Conservation (phyloP, 2,888 invertebrate genomes). For the Hirtodrosophila histrioides region DNA sequence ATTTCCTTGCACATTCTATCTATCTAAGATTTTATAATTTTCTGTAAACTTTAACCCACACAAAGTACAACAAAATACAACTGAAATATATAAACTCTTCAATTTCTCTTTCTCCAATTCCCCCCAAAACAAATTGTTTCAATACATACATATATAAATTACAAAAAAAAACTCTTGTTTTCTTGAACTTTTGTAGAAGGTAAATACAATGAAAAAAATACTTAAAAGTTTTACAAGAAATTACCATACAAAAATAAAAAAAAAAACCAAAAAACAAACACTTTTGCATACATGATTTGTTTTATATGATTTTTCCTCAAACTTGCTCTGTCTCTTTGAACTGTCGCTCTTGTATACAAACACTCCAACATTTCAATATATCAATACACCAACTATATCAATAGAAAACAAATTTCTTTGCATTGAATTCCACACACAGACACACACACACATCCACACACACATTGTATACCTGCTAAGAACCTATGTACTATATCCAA, state of each 20-base stretch:
- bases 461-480: conserved; percentile 19
- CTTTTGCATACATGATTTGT: conserved; percentile 61
- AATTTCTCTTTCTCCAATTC: conserved; percentile 80
- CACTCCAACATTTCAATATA: conserved; percentile 34
- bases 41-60: conserved; percentile 34
- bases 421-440: conserved; percentile 35
- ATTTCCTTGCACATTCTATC: conserved; percentile 44
- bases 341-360: conserved; percentile 66
- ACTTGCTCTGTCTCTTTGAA: conserved; percentile 62
- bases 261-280: conserved; percentile 41
- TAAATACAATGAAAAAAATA: conserved; percentile 80
- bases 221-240: conserved; percentile 56
- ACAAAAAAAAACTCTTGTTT: conserved; percentile 77
- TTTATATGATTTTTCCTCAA: conserved; percentile 39
- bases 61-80: conserved; percentile 33
- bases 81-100: conserved; percentile 64
- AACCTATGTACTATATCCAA: conserved; percentile 20
- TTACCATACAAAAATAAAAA: conserved; percentile 26
- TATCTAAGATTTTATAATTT: conserved; percentile 51
- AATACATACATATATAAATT: conserved; percentile 64
- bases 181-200: conserved; percentile 84
- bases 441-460: conserved; percentile 16
- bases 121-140: conserved; percentile 62
- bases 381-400: conserved; percentile 29
- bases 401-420: conserved; percentile 14